These are phyloP conservation scores for Pogonus chalceus DNA, from an alignment of 1,140 invertebrate species.

Conservation along the genomic window DNA sequence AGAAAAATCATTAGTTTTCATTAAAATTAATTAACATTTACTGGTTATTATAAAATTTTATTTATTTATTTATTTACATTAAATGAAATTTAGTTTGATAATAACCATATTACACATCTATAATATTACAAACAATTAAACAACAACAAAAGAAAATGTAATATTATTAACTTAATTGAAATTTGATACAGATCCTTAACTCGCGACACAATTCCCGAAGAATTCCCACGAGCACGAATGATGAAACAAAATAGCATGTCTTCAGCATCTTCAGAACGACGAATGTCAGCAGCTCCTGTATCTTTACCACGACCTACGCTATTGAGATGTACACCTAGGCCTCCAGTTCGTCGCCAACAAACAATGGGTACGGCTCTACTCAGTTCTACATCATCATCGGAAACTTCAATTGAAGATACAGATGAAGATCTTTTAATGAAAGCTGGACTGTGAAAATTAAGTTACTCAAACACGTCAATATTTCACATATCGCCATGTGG, in stretches of 20 bases:
- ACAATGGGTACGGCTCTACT: conserved; percentile 28
- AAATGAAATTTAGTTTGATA: too few relatives aligned
- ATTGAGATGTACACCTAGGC: conserved; percentile 16
- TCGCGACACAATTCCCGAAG: conserved; percentile 32
- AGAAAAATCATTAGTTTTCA: too few relatives aligned
- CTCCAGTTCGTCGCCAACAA: conserved; percentile 22
- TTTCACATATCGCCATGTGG: too few relatives aligned
- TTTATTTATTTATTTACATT: too few relatives aligned
- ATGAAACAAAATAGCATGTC: neutral
- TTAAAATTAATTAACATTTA: too few relatives aligned
- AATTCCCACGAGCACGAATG: conserved; percentile 15
- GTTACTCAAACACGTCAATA: too few relatives aligned
- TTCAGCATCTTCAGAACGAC: neutral
- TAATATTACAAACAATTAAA: too few relatives aligned
- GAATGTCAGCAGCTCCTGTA: conserved; percentile 17
- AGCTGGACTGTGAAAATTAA: too few relatives aligned
- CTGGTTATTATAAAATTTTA: too few relatives aligned
- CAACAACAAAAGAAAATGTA: too few relatives aligned
- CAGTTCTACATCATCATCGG: conserved; percentile 28
- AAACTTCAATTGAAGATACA: conserved; percentile 24
- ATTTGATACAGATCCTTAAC: conserved; percentile 27
- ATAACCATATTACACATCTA: too few relatives aligned
- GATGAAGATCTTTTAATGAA: conserved; percentile 32
- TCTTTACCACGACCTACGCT: conserved; percentile 22
- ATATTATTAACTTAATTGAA: too few relatives aligned